Evolutionary conservation across 2,797 vertebrate species (phyloP).

Genomic region (Corythornis leucogaster): DNA sequence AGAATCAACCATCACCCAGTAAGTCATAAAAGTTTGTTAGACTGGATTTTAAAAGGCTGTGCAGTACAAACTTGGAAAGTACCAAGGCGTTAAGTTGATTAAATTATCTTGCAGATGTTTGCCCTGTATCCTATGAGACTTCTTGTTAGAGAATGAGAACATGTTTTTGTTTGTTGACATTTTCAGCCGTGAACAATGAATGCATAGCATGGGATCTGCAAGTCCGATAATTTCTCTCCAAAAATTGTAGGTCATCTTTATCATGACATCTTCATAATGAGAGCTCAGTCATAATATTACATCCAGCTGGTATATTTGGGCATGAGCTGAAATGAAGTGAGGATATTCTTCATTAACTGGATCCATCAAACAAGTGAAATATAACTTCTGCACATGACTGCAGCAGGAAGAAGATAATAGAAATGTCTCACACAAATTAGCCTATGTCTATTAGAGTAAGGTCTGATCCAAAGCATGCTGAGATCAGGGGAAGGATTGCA

Average conservation of each 20-base stretch:
- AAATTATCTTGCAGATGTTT: slow-evolving; percentile 41
- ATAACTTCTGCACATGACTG: slow-evolving; percentile 23
- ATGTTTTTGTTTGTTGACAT: slow-evolving; percentile 24
- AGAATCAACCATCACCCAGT: not conserved
- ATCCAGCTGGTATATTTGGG: slow-evolving; percentile 14
- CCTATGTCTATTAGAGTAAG: not conserved
- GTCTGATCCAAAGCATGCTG: slow-evolving; percentile 8
- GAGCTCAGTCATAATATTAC: not conserved
- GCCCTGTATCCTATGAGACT: not conserved
- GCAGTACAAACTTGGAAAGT: not conserved
- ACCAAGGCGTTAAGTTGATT: not conserved
- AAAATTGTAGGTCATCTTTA: slow-evolving; percentile 39
- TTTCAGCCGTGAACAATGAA: not conserved
- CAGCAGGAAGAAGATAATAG: slow-evolving; percentile 18
- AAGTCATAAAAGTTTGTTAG: not conserved
- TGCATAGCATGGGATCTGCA: not conserved
- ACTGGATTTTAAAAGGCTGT: not conserved
- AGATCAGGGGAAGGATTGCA: not conserved
- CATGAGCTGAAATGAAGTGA: slow-evolving; percentile 18
- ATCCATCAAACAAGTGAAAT: slow-evolving; percentile 33
- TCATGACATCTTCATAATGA: slow-evolving; percentile 10
- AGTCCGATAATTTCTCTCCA: not conserved
- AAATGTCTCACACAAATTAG: slow-evolving; percentile 21
- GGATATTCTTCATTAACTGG: slow-evolving; percentile 35
- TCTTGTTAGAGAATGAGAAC: not conserved